Base-by-base conservation (phyloP, 2,888 invertebrate genomes). In the Amitus sp. region DNA sequence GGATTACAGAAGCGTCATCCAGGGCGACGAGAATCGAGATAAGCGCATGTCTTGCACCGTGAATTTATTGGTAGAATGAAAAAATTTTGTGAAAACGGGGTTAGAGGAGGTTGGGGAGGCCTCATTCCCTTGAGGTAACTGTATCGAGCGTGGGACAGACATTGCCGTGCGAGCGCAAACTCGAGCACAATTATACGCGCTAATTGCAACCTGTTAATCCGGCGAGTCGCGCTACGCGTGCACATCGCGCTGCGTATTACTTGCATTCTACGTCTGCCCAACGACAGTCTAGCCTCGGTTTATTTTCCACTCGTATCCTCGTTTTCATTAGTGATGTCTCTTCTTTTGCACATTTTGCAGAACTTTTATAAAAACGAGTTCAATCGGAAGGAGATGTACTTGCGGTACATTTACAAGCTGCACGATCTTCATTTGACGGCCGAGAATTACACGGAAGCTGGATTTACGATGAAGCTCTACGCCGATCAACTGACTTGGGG, bases 291-390 rank as follows among this genome's bases (percentile, higher is more conserved):
- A 10, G 37, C 49, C 10, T 13, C 15, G 23, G 27, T 9, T n/a
- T n/a, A n/a, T n/a, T n/a, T n/a, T n/a, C n/a, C n/a, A n/a, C n/a
- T n/a, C n/a, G n/a, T 23, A 23, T 23, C 23, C 23, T 23, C 23
- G 23, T 3, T 7, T 23, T 23, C 23, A 23, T 23, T 23, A n/a
- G n/a, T 39, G 18, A 72, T 76, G 74, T 71, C 72, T n/a, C 20
- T 72, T 5, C 57, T 72, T 42, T 34, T 66, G 13, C 45, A 69
- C 7, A 68, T 67, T 28, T 40, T 75, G 27, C 85, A 94, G 93
- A 96, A 96, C 77, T 98, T 97, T 82, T 97, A 97, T 85, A 95
- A 96, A 82, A 95, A 94, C 79, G 96, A 96, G 84, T 95, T 96
- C 68, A 95, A 96, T 75, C 88, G 96, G 18, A 94, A 95, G 74